phyloP scores from a whole-genome alignment of 1,140 invertebrate genomes.

The Microvelia longipes region DNA sequence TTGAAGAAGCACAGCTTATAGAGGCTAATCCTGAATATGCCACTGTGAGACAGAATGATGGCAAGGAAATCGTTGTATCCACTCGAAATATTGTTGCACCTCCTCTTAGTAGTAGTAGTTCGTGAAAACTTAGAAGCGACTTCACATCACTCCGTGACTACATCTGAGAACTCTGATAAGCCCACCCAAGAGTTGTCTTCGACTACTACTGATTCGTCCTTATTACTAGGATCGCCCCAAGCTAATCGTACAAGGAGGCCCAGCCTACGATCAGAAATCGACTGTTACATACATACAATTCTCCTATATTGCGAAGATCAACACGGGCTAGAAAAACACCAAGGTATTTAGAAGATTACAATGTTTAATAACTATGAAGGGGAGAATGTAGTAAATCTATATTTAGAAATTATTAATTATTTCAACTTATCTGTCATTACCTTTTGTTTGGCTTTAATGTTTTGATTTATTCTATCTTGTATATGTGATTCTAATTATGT shows the following conservation, averaged over 20 bases:
- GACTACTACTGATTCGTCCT: not conserved
- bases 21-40: conserved; percentile 8
- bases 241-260: not conserved
- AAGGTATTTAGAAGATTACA: not conserved
- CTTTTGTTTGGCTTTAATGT: no score
- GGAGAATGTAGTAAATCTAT: not conserved
- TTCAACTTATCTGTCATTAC: not conserved
- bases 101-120: not conserved
- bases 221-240: not conserved
- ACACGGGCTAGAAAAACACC: not conserved
- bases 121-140: no score
- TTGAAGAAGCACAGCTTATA: not conserved
- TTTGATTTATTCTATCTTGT: no score
- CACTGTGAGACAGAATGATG: conserved; percentile 8
- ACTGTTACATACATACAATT: not conserved
- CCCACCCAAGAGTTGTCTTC: not conserved
- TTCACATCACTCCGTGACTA: not conserved
- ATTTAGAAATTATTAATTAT: not conserved
- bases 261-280: not conserved
- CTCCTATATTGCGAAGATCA: not conserved
- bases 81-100: conserved; percentile 12
- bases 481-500: no score
- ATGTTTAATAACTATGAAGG: not conserved
- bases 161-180: not conserved
- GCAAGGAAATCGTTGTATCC: conserved; percentile 13